phyloP scores from a whole-genome alignment of 2,797 vertebrate species.

The Euthynnus affinis region DNA sequence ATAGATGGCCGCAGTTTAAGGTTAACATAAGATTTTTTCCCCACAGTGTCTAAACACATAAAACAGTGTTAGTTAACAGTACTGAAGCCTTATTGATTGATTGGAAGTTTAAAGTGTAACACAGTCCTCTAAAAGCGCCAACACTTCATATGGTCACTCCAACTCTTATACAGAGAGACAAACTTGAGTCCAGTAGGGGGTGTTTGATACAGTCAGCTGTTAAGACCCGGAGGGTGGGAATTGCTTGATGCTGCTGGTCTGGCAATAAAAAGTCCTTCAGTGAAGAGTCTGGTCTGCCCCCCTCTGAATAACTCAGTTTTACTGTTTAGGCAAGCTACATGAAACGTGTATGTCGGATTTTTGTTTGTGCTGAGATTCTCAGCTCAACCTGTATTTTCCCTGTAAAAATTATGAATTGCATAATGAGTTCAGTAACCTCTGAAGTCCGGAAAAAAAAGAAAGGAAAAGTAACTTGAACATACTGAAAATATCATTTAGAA shows the following conservation, averaged over 20 bases:
- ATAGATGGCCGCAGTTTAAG: constrained; percentile 1
- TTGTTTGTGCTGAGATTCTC: constrained; percentile 53
- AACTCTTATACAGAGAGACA: constrained; percentile 35
- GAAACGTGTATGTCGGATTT: constrained; percentile 39
- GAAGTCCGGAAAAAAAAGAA: constrained; percentile 27
- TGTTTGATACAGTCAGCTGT: constrained; percentile 8
- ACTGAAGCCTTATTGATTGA: constrained; percentile 71
- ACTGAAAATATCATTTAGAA: constrained; percentile 59
- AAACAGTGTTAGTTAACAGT: constrained; percentile 76
- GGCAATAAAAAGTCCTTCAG: background rate
- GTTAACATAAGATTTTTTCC: constrained; percentile 38
- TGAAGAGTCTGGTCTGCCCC: background rate
- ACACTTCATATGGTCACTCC: constrained; percentile 62
- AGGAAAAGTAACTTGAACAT: constrained; percentile 26
- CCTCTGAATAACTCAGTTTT: background rate
- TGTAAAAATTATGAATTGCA: constrained; percentile 71
- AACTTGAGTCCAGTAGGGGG: constrained; percentile 10
- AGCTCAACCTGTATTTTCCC: constrained; percentile 73
- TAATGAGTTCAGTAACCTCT: constrained; percentile 64
- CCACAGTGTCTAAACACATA: constrained; percentile 64
- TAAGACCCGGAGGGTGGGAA: background rate
- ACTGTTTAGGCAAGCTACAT: constrained; percentile 45
- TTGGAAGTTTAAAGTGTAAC: constrained; percentile 47
- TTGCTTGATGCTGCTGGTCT: background rate
- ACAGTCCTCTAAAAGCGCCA: constrained; percentile 64